These are phyloP conservation scores for Papilio gigon DNA, from an alignment of 2,888 invertebrate species.

Conservation along the genomic window DNA sequence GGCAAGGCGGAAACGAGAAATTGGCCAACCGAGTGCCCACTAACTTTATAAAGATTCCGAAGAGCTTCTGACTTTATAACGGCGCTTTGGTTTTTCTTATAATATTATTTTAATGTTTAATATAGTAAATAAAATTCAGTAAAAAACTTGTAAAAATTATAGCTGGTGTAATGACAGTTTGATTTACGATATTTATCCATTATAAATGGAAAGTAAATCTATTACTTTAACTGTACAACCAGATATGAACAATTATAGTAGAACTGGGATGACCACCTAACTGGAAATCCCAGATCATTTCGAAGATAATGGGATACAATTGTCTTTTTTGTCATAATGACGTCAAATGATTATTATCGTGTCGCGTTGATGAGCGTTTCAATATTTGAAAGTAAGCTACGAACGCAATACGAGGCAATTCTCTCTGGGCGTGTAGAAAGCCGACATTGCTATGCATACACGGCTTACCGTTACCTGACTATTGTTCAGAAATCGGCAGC, in stretches of 20 bases:
- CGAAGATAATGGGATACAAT: not conserved
- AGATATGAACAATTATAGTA: not conserved
- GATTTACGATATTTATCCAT: no score
- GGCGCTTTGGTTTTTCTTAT: slow-evolving; percentile 6
- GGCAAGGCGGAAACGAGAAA: slow-evolving; percentile 46
- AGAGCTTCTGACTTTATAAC: slow-evolving; percentile 34
- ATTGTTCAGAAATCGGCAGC: slow-evolving; percentile 34
- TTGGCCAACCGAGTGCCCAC: slow-evolving; percentile 42
- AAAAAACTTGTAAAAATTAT: no score
- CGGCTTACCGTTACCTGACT: slow-evolving; percentile 30
- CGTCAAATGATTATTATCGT: slow-evolving; percentile 16
- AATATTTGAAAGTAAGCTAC: slow-evolving; percentile 10
- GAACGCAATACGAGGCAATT: slow-evolving; percentile 17
- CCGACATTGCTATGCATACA: slow-evolving; percentile 25
- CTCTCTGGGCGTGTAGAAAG: slow-evolving; percentile 26
- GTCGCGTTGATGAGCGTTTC: slow-evolving; percentile 4
- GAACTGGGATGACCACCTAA: slow-evolving; percentile 1
- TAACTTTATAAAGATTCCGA: slow-evolving; percentile 36
- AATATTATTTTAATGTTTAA: not conserved
- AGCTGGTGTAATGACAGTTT: no score
- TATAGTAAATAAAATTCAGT: not conserved
- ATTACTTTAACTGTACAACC: no score
- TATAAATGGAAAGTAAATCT: no score
- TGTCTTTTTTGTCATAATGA: not conserved
- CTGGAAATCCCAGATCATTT: slow-evolving; percentile 9